These are phyloP conservation scores for Pararge aegeria DNA, from an alignment of 1,140 invertebrate species.

Conservation along the genomic window DNA sequence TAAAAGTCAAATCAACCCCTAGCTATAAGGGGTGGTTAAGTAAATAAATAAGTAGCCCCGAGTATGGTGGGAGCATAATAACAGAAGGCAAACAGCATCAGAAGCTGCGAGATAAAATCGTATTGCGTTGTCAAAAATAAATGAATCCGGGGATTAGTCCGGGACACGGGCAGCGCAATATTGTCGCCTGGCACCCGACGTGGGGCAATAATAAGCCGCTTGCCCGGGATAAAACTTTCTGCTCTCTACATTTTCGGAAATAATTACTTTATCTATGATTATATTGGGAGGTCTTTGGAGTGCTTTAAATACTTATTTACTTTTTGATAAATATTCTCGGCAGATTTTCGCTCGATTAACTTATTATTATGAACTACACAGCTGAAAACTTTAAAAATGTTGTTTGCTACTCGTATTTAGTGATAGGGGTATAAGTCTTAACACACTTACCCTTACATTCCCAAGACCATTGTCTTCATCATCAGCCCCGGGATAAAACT, in stretches of 20 bases:
- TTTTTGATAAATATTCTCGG: no score
- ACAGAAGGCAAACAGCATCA: conserved; percentile 78
- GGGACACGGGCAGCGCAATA: conserved; percentile 72
- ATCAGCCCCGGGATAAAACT: no score
- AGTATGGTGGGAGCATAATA: conserved; percentile 73
- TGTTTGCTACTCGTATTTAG: no score
- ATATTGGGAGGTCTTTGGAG: conserved; percentile 13
- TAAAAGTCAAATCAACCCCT: conserved; percentile 70
- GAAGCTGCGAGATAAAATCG: conserved; percentile 79
- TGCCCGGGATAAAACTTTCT: conserved; percentile 37
- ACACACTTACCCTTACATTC: no score
- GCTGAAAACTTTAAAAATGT: no score
- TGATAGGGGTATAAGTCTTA: no score
- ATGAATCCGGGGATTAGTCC: conserved; percentile 77
- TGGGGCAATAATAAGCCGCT: conserved; percentile 63
- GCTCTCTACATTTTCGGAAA: conserved; percentile 32
- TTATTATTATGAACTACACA: no score
- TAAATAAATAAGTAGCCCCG: conserved; percentile 74
- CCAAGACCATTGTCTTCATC: no score
- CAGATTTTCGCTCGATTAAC: no score
- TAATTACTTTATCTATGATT: conserved; percentile 33
- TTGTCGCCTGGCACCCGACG: conserved; percentile 65
- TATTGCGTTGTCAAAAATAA: conserved; percentile 80
- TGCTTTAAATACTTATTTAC: neutral
- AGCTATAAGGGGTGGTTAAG: conserved; percentile 58